A percentile compares a stretch with the other conserved stretches of the same genome.
phyloP scores from a whole-genome alignment of 1,140 invertebrate species.

The Stratiolaelaps scimitus region DNA sequence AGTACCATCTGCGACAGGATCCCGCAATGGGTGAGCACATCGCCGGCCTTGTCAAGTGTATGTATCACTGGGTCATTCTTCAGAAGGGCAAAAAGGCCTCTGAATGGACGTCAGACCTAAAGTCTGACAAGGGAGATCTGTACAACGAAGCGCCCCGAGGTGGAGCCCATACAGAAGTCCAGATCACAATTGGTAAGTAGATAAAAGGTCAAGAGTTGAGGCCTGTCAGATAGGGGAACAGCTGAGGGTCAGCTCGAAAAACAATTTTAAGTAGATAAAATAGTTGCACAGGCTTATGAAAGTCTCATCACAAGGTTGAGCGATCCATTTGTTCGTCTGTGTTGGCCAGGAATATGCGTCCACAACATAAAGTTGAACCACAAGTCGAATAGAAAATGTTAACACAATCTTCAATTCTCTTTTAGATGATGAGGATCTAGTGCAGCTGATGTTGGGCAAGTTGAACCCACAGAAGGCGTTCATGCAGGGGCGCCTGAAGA shows the following conservation, averaged over 20 bases:
- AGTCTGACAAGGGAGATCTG: constrained; percentile 59
- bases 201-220: constrained; percentile 39
- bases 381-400: too few relatives aligned
- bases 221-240: too few relatives aligned
- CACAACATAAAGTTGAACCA: too few relatives aligned
- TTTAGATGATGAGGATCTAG: constrained; percentile 38
- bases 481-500: constrained; percentile 78
- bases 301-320: too few relatives aligned
- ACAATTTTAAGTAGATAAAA: too few relatives aligned
- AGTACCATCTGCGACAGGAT: constrained; percentile 56
- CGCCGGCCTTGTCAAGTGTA: constrained; percentile 47
- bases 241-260: too few relatives aligned
- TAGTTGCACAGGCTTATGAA: too few relatives aligned
- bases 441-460: constrained; percentile 54
- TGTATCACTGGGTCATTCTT: constrained; percentile 72
- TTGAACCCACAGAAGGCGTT: constrained; percentile 79
- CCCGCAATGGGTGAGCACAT: constrained; percentile 60
- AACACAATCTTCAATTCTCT: not conserved
- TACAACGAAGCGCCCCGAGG: constrained; percentile 23
- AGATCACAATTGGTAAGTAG: constrained; percentile 21
- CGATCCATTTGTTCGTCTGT: too few relatives aligned
- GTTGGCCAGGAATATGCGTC: too few relatives aligned
- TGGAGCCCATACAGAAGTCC: not conserved
- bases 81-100: constrained; percentile 58
- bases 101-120: constrained; percentile 62